Conservation (phyloP, 2,113 vertebrate genomes). For the Apistogramma diplotaenia region DNA sequence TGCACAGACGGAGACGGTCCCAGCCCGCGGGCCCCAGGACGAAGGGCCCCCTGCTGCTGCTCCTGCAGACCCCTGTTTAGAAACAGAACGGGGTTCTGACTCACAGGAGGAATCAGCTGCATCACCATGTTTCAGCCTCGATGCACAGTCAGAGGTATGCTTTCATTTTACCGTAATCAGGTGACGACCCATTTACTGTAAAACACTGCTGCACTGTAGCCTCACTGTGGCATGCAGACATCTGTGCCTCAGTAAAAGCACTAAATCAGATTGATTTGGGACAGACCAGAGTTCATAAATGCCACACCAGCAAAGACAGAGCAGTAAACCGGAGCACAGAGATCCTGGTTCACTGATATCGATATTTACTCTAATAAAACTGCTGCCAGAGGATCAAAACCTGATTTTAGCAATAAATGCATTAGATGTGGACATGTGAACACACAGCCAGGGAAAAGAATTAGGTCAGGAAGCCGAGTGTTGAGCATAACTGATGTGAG, state of each 20-base stretch:
- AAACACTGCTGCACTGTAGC: background rate
- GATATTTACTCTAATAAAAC: background rate
- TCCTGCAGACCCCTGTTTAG: background rate
- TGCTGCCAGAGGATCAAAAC: background rate
- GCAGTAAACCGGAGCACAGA: background rate
- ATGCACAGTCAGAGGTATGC: slow-evolving; percentile 63
- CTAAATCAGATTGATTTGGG: background rate
- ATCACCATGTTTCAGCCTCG: background rate
- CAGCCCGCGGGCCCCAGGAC: slow-evolving; percentile 1
- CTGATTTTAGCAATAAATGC: slow-evolving; percentile 25
- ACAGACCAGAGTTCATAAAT: background rate
- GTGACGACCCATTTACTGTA: background rate
- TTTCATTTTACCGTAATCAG: no score
- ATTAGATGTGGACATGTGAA: slow-evolving; percentile 25
- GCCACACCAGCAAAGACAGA: background rate
- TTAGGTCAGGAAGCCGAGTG: slow-evolving; percentile 30
- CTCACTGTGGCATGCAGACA: background rate
- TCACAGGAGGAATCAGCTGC: slow-evolving; percentile 25
- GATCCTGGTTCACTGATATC: background rate
- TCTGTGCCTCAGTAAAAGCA: background rate
- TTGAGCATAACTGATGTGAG: slow-evolving; percentile 33
- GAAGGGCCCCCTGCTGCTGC: background rate
- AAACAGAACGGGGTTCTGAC: slow-evolving; percentile 4
- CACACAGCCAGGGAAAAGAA: slow-evolving; percentile 35
- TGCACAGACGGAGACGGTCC: slow-evolving; percentile 28